These are phyloP conservation scores for Orthonyx spaldingii DNA, from an alignment of 2,113 vertebrate species.

Conservation along the genomic window DNA sequence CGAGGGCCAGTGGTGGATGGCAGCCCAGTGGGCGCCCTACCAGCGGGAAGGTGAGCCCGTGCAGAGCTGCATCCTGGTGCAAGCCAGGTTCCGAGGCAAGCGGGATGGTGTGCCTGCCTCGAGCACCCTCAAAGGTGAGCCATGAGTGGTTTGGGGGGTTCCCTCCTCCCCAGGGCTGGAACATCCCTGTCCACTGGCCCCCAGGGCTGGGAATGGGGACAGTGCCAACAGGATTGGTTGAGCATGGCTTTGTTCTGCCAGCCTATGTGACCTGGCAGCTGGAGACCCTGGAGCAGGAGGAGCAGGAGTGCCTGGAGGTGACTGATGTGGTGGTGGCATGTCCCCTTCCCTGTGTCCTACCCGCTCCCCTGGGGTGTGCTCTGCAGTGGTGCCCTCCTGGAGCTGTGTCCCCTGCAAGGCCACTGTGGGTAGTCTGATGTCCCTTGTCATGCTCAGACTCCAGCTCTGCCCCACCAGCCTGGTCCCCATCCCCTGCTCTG, in stretches of 20 bases:
- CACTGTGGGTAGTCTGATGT: neutral
- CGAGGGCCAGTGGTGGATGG: conserved; percentile 73
- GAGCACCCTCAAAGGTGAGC: conserved; percentile 78
- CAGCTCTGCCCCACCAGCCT: neutral
- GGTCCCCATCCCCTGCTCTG: neutral
- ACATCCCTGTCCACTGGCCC: neutral
- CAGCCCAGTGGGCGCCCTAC: conserved; percentile 64
- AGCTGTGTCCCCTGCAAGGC: neutral
- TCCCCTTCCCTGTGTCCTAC: neutral
- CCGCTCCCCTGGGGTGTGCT: neutral
- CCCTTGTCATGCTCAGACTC: neutral
- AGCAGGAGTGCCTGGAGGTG: conserved; percentile 28
- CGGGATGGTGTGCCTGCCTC: conserved; percentile 70
- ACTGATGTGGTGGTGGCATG: neutral
- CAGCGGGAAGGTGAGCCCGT: neutral
- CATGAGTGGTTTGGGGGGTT: too few relatives aligned
- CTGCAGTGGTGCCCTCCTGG: neutral
- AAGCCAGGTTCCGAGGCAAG: conserved; percentile 68
- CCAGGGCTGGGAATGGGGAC: neutral
- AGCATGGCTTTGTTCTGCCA: neutral
- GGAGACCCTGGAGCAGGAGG: conserved; percentile 54
- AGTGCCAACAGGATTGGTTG: neutral
- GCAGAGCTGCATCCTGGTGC: conserved; percentile 72
- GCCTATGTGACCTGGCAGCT: conserved; percentile 12
- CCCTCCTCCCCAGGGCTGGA: neutral